Base-by-base conservation (phyloP, 2,888 invertebrate genomes). In the Dolichomitus sp. region DNA sequence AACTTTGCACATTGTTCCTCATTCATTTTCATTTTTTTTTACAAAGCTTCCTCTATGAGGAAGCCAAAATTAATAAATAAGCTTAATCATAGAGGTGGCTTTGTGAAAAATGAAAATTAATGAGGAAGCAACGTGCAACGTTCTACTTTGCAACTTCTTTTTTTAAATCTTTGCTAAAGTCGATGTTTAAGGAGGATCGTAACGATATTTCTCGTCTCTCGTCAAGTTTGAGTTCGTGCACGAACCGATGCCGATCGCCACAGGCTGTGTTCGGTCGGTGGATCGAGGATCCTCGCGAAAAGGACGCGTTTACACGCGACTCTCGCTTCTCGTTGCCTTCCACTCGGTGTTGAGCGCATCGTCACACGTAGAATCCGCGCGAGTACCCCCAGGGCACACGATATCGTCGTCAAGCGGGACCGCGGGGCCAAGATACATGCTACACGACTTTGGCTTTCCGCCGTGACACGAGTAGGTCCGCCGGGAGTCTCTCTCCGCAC, bases 401-500 rank as follows among this genome's bases (percentile, higher is more conserved):
- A 86, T 86, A 86, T 86, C 86, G 86, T 86, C 85, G 84, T 83
- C 75, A 81, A 79, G 77, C 72, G 69, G 65, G 72, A 73, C 73
- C 80, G 65, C 80, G 75, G 74, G 74, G 59, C 80, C 52, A 70
- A 86, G 83, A 86, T 86, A 86, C 69, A 73, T 72, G 66, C 77
- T 83, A 92, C 92, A 92, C 90, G 91, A 90, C 90, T 91, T 90
- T 89, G 89, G 89, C 89, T 91, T 89, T 88, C 87, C 87, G 87
- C 74, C 87, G 81, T 84, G 86, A 87, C 87, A 87, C 87, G 85
- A 85, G 85, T 27, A 27, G 27, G 80, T 83, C 69, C 48, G 76
- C 66, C 82, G 84, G 85, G 85, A 83, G 86, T 84, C 83, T 75
- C 73, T 50, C 12, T 50, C 12, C 37, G 48, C 57, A 48, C 68